These are phyloP conservation scores for Acanthurus tractus DNA, from an alignment of 2,797 vertebrate genomes.

Conservation along the genomic window DNA sequence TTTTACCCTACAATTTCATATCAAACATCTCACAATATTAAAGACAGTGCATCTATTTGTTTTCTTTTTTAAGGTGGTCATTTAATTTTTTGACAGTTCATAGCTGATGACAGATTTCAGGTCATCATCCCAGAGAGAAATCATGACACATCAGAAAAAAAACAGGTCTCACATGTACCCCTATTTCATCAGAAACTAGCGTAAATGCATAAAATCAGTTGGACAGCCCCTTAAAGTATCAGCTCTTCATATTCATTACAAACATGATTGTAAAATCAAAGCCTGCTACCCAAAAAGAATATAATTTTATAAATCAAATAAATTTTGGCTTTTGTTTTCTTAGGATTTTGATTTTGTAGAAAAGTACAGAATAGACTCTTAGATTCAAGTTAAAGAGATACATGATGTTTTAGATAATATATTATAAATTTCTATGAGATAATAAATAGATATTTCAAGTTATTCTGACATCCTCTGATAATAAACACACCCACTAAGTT, in stretches of 20 bases:
- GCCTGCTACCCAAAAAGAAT: constrained; percentile 39
- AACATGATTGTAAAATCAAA: constrained; percentile 58
- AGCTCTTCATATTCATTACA: constrained; percentile 33
- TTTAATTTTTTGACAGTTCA: constrained; percentile 44
- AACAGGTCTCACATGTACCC: background rate
- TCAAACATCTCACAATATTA: background rate
- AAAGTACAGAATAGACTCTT: constrained; percentile 33
- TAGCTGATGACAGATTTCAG: constrained; percentile 51
- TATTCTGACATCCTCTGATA: constrained; percentile 29
- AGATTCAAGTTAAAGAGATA: constrained; percentile 16
- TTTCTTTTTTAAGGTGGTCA: constrained; percentile 21
- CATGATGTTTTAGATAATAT: constrained; percentile 20
- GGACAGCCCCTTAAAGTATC: constrained; percentile 1
- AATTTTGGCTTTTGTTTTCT: constrained; percentile 72
- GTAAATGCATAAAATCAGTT: constrained; percentile 7
- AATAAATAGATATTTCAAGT: constrained; percentile 58
- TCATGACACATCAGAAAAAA: constrained; percentile 43
- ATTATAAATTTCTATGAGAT: constrained; percentile 31
- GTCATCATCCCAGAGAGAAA: constrained; percentile 38
- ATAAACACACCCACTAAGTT: constrained; percentile 34
- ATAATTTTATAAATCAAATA: constrained; percentile 39
- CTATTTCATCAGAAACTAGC: constrained; percentile 6
- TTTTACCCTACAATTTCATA: background rate
- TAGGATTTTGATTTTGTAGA: constrained; percentile 24
- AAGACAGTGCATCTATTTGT: constrained; percentile 5